Conservation (phyloP, 2,888 invertebrate genomes). For the Scaptomyza caliginosa region DNA sequence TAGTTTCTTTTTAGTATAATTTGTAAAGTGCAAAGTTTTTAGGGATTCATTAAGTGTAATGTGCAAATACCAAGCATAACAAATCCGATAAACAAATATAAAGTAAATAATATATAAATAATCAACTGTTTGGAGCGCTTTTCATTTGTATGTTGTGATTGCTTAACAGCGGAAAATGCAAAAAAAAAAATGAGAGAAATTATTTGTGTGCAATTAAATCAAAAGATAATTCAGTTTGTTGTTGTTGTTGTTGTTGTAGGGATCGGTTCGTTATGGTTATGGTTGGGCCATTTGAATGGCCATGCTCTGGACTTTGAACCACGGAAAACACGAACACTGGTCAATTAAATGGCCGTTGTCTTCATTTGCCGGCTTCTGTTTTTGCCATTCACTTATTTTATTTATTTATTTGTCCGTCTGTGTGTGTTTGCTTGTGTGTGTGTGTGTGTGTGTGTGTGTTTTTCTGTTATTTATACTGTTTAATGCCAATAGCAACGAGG, state of each 20-base stretch:
- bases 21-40: too few relatives aligned
- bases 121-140: constrained; percentile 11
- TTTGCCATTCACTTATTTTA: constrained; percentile 46
- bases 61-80: too few relatives aligned
- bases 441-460: constrained; percentile 21
- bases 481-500: constrained; percentile 62
- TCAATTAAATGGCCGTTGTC: constrained; percentile 65
- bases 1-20: too few relatives aligned
- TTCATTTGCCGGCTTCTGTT: constrained; percentile 25
- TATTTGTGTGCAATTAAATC: constrained; percentile 66
- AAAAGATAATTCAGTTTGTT: constrained; percentile 42
- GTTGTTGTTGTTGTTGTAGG: constrained; percentile 10
- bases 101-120: constrained; percentile 11
- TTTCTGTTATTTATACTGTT: constrained; percentile 63
- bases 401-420: constrained; percentile 43
- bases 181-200: constrained; percentile 17
- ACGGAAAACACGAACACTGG: constrained; percentile 1
- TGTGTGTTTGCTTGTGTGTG: neutral
- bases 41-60: too few relatives aligned
- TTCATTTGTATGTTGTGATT: constrained; percentile 69
- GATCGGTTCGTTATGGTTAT: constrained; percentile 1
- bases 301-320: neutral
- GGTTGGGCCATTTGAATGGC: neutral
- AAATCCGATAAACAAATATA: neutral
- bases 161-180: constrained; percentile 30